These are phyloP conservation scores for Oryzias curvinotus DNA, from an alignment of 2,113 vertebrate species.

Conservation along the genomic window DNA sequence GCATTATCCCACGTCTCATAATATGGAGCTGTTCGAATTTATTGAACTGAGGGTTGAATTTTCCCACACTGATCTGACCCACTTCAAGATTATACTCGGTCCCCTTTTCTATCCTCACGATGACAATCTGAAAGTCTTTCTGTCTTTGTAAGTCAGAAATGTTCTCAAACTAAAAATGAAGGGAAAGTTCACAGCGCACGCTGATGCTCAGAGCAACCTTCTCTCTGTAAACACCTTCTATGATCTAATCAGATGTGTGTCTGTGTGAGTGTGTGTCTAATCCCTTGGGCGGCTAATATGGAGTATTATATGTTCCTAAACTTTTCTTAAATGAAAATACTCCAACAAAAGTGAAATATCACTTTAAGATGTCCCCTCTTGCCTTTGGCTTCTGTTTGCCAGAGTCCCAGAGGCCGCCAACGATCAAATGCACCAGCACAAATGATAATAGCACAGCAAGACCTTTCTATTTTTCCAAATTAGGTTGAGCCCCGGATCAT, in stretches of 20 bases:
- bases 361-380: slow-evolving; percentile 59
- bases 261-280: slow-evolving; percentile 1
- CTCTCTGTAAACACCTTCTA: slow-evolving; percentile 25
- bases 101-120: slow-evolving; percentile 45
- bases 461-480: slow-evolving; percentile 78
- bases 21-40: slow-evolving; percentile 71
- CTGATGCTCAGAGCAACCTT: slow-evolving; percentile 17
- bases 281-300: slow-evolving; percentile 47
- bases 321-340: slow-evolving; percentile 64
- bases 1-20: slow-evolving; percentile 76
- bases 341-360: slow-evolving; percentile 65
- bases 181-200: slow-evolving; percentile 10
- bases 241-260: slow-evolving; percentile 46
- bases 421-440: slow-evolving; percentile 81
- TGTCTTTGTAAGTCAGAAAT: slow-evolving; percentile 41
- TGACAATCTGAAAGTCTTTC: slow-evolving; percentile 53
- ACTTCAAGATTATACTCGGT: slow-evolving; percentile 54
- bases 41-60: slow-evolving; percentile 70
- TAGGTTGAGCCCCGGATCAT: slow-evolving; percentile 64
- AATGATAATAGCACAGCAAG: slow-evolving; percentile 77
- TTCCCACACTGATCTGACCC: slow-evolving; percentile 73
- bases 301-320: slow-evolving; percentile 54
- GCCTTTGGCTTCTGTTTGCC: slow-evolving; percentile 65
- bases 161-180: slow-evolving; percentile 18
- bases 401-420: slow-evolving; percentile 49